Conservation (phyloP, 2,113 vertebrate species). For the Takifugu flavidus region DNA sequence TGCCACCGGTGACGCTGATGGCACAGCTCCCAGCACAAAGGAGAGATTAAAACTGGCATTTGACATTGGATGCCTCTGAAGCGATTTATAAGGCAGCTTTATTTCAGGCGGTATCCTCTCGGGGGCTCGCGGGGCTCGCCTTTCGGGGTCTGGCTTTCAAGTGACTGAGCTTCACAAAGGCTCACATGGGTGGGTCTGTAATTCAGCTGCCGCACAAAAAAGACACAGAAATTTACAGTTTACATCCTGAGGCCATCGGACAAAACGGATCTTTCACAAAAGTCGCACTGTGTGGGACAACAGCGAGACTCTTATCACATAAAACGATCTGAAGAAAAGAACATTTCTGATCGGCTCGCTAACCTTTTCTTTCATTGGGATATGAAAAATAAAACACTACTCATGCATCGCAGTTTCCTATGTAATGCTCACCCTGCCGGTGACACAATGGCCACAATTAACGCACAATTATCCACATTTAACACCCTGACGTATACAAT, state of each 20-base stretch:
- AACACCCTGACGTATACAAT: neutral
- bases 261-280: constrained; percentile 45
- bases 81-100: constrained; percentile 47
- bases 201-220: constrained; percentile 44
- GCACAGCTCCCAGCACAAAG: constrained; percentile 46
- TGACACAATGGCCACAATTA: too few species aligned
- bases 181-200: constrained; percentile 62
- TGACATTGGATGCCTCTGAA: constrained; percentile 52
- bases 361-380: constrained; percentile 18
- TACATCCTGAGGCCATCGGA: constrained; percentile 44
- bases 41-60: constrained; percentile 59
- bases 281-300: constrained; percentile 13
- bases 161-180: constrained; percentile 52
- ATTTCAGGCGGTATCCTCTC: constrained; percentile 34
- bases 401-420: constrained; percentile 17
- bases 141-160: constrained; percentile 31
- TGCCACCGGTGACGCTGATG: constrained; percentile 21
- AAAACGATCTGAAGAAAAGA: constrained; percentile 25
- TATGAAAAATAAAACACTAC: constrained; percentile 19
- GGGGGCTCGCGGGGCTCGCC: too few species aligned
- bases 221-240: constrained; percentile 32
- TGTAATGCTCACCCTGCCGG: neutral
- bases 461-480: neutral
- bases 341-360: constrained; percentile 32
- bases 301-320: constrained; percentile 33